A percentile compares a stretch with the other conserved stretches of the same genome.
phyloP scores from a whole-genome alignment of 2,888 invertebrate genomes.

The Cephalotes varians region DNA sequence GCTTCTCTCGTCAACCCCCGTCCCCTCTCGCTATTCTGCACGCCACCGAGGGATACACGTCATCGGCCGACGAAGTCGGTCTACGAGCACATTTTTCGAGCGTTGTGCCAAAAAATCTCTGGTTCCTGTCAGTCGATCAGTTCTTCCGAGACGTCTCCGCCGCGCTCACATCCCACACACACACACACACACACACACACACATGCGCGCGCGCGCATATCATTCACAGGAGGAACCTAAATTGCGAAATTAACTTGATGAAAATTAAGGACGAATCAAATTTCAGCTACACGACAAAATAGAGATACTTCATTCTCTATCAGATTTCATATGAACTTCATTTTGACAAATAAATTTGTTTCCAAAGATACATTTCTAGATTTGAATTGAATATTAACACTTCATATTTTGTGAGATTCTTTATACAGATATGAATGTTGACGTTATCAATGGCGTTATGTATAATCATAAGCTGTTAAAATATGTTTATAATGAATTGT shows the following conservation, averaged over 20 bases:
- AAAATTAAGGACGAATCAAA: background rate
- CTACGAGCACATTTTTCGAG: slow-evolving; percentile 39
- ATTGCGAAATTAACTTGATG: background rate
- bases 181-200: background rate
- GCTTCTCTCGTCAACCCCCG: slow-evolving; percentile 2
- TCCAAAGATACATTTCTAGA: background rate
- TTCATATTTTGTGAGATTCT: background rate
- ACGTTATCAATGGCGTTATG: background rate
- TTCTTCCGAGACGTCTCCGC: slow-evolving; percentile 41
- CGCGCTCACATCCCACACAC: no score
- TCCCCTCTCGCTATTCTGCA: slow-evolving; percentile 32
- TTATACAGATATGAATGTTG: background rate
- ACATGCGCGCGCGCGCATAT: background rate
- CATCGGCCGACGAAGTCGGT: slow-evolving; percentile 35
- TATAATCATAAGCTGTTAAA: background rate
- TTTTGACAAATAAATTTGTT: background rate
- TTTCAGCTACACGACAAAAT: background rate
- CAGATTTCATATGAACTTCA: background rate
- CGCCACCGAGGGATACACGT: slow-evolving; percentile 55
- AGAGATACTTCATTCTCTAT: background rate
- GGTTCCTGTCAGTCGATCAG: slow-evolving; percentile 57
- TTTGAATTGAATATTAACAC: background rate
- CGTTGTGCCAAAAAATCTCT: slow-evolving; percentile 63
- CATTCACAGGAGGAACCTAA: background rate
- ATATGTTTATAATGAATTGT: background rate